Evolutionary conservation across 2,888 invertebrate species (phyloP).

Genomic region (Mesochorus sp.): DNA sequence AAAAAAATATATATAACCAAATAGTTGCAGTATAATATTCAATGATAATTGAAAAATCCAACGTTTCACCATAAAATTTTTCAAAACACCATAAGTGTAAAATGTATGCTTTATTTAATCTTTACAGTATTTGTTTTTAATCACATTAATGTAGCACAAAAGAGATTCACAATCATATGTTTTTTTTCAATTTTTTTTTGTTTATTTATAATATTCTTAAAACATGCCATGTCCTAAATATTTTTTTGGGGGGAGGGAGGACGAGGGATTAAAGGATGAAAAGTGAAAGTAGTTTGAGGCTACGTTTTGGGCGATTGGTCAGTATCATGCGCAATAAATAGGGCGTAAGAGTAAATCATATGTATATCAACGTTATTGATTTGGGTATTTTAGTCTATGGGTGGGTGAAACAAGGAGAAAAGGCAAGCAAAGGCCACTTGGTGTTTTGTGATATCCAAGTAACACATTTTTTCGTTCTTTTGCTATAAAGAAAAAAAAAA

Average conservation of each 20-base stretch:
- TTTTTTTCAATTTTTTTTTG: conserved; percentile 81
- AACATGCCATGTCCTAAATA: conserved; percentile 79
- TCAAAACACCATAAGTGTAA: conserved; percentile 75
- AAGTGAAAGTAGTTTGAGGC: conserved; percentile 75
- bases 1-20: too few species aligned
- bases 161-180: conserved; percentile 87
- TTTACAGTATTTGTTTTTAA: conserved; percentile 86
- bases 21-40: background rate
- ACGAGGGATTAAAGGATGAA: conserved; percentile 68
- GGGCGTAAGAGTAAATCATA: conserved; percentile 54
- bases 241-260: conserved; percentile 65
- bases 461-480: conserved; percentile 64
- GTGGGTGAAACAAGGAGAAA: conserved; percentile 46
- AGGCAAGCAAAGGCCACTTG: conserved; percentile 72
- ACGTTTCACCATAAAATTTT: background rate
- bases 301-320: conserved; percentile 80
- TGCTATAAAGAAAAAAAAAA: conserved; percentile 28
- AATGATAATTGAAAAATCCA: conserved; percentile 4
- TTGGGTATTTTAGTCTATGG: conserved; percentile 62
- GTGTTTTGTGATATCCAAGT: conserved; percentile 73
- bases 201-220: conserved; percentile 82
- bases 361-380: conserved; percentile 54
- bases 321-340: conserved; percentile 75
- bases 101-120: conserved; percentile 83
- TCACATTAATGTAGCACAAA: conserved; percentile 86